Evolutionary conservation across 1,140 invertebrate genomes (phyloP).

Genomic region (Drosophila auraria): DNA sequence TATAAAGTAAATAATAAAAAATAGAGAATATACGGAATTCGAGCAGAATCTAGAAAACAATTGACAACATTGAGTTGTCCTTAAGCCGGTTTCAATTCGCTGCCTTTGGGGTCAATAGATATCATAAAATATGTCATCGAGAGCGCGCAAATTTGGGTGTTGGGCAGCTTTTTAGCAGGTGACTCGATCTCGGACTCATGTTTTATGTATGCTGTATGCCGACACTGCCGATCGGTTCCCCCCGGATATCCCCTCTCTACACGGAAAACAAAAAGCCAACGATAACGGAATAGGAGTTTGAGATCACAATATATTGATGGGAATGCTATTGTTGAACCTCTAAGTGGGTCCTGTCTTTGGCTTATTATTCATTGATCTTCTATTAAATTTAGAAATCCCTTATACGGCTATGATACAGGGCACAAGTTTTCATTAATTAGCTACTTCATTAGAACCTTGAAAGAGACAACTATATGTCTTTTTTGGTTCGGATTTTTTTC

Average conservation of each 20-base stretch:
- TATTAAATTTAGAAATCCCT: no score
- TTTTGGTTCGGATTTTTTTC: no score
- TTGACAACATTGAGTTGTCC: conserved; percentile 64
- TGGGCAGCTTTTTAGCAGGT: conserved; percentile 2
- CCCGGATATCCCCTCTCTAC: conserved; percentile 18
- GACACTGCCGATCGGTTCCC: not conserved
- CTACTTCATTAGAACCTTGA: no score
- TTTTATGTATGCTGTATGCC: conserved; percentile 38
- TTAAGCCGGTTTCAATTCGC: conserved; percentile 67
- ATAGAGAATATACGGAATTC: conserved; percentile 42
- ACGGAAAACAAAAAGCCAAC: conserved; percentile 16
- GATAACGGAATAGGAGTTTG: not conserved
- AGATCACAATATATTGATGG: not conserved
- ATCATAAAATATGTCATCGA: conserved; percentile 65
- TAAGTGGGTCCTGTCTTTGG: not conserved
- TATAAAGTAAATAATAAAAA: not conserved
- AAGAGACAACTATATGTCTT: no score
- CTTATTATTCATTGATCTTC: no score
- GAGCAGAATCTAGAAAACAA: conserved; percentile 46
- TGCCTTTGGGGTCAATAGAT: conserved; percentile 66
- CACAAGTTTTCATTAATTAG: no score
- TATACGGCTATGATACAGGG: no score
- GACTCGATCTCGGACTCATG: conserved; percentile 32
- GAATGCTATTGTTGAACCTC: no score
- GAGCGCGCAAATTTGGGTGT: conserved; percentile 15